Evolutionary conservation across 2,797 vertebrate species (phyloP), one percentile per base, ranked within the genome.

Genomic region (Botia kubotai): DNA sequence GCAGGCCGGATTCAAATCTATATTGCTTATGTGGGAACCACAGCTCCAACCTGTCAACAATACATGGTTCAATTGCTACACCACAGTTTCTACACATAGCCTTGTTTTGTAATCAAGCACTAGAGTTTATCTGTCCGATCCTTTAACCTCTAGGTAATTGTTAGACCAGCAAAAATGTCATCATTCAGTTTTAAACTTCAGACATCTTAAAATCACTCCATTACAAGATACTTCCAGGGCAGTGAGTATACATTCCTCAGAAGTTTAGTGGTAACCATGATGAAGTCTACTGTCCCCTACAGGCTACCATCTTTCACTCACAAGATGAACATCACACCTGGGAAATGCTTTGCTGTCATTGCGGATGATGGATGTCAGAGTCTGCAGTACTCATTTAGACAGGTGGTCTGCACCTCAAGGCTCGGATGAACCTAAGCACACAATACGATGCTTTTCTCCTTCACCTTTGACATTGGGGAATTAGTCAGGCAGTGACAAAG

Each of bases 281-380:
- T 70, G 77, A 79, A 46, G 74, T 77, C 36, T 67, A n/a, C 53
- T 48, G 69, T 68, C 52, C 69, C 81, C 78, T 58, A 29, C 65
- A 84, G 80, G 77, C 73, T 36, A 63, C 77, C 55, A 86, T 86
- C 77, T 19, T 52, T 84, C 82, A 86, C 76, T 80, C 76, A 46
- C 62, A 82, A 82, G 80, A 81, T 82, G 83, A 86, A 84, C 69
- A 21, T 29, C 77, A 67, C 23, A 52, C 68, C 68, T 53, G 77
- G 77, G 77, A 81, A 84, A 86, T 80, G 71, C 82, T 84, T 83
- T 69, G 39, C 68, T 82, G 82, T 80, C 82, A 70, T 26, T 55
- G 74, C 74, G 39, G 71, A 52, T 67, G 82, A 82, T 86, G 82
- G 65, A 86, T 78, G 72, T 79, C 67, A 50, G 50, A 71, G 58